phyloP scores from a whole-genome alignment of 2,888 invertebrate species.

The Coelopa pilipes region DNA sequence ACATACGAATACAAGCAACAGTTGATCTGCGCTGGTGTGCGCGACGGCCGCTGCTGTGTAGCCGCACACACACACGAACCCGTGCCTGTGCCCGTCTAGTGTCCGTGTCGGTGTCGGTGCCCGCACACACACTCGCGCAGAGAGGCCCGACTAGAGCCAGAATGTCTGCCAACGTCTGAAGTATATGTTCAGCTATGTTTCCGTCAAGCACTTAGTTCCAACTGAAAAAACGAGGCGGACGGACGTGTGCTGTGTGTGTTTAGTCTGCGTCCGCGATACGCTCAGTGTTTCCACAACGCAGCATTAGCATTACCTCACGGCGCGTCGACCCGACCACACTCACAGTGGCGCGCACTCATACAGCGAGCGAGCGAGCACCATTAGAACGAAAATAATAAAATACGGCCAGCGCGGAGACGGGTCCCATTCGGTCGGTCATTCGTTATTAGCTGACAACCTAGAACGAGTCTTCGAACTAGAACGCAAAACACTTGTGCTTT shows the following conservation, averaged over 20 bases:
- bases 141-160: constrained; percentile 57
- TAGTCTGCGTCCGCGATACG: neutral
- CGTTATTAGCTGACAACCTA: constrained; percentile 19
- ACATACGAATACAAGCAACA: constrained; percentile 45
- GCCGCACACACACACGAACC: too few species aligned
- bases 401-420: constrained; percentile 38
- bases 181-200: constrained; percentile 47
- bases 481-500: constrained; percentile 17
- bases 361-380: constrained; percentile 32
- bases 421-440: constrained; percentile 7
- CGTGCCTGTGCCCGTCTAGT: too few species aligned
- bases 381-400: constrained; percentile 40
- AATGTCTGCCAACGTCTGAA: constrained; percentile 60
- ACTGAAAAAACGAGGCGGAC: constrained; percentile 50
- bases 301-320: constrained; percentile 37
- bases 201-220: constrained; percentile 46
- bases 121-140: constrained; percentile 43
- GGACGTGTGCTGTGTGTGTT: constrained; percentile 45
- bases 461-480: neutral
- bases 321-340: constrained; percentile 22
- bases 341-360: neutral
- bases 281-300: constrained; percentile 41
- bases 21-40: constrained; percentile 45
- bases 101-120: too few species aligned
- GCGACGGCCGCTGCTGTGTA: constrained; percentile 24